Evolutionary conservation across 2,888 invertebrate genomes (phyloP), one percentile per base, ranked within the genome.

Genomic region (Apoderus coryli): DNA sequence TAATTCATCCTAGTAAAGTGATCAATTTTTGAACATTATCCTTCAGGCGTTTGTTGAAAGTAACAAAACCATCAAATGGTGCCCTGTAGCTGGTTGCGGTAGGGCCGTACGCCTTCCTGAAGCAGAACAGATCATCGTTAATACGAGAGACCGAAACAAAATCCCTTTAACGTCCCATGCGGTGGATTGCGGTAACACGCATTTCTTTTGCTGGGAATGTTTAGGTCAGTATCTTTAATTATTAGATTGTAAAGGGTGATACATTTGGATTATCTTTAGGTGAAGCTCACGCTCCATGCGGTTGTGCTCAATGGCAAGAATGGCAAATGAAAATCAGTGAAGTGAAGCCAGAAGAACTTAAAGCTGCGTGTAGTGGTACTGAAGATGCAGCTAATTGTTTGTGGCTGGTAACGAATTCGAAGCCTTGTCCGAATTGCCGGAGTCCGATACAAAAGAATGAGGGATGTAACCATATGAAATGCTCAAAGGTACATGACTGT

Each of bases 401-500:
- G 22, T 76, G 75, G 75, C 55, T 76, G 34, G 72, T 75, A 10
- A 73, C 74, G 10, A 72, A 76, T 54, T 71, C 73, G 3, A 76
- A 76, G 47, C 69, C 72, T 1, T 76, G 75, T 48, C 75, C 76
- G 14, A 73, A 72, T 50, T 76, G 76, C 49, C 70, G 71, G 43
- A 69, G 71, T 40, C 75, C 74, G 3, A 76, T 76, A 36, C 74
- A 76, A 53, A 75, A 76, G 48, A 74, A 73, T 47, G 76, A 76
- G 53, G 76, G 70, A 10, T 76, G 76, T 52, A 76, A 76, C 50
- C 75, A 76, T 49, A 75, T 76, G 69, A 74, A 73, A 49, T 76
- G 76, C 52, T 71, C 69, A 27, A 75, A 75, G 62, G 72, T 72
- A 52, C 27, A n/a, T n/a, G n/a, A n/a, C n/a, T n/a, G n/a, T n/a